Base-by-base conservation (phyloP, 1,140 invertebrate species). In the Ceratosolen fusciceps region DNA sequence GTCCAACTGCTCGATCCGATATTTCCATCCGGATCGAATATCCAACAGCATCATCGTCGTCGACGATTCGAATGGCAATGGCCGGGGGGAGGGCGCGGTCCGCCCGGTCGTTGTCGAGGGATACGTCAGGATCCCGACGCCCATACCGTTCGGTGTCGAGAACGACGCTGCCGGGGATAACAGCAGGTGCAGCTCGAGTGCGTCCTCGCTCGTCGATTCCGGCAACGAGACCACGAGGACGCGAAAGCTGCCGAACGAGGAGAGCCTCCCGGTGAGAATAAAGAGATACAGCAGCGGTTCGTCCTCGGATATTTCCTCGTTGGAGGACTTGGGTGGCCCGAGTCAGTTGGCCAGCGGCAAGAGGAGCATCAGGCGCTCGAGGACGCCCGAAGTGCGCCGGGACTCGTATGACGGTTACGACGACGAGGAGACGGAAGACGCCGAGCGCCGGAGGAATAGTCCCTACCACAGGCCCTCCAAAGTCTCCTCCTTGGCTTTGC, bases 111-210 rank as follows among this genome's bases (percentile, higher is more conserved):
- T 82, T 73, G 54, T 76, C 21, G 84, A 87, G 7, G 82, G 81
- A 10, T 89, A 88, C 43, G 85, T 89, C n/a, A 85, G 87, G 75
- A 10, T 88, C 21, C 87, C 88, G 0, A 88, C 87, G 0, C 86
- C 88, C 8, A 86, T 90, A 10, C 86, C 87, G 19, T 65, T 85
- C 31, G 80, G 74, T 16, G 31, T 83, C 7, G 83, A 83, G 0
- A 84, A 89, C 7, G 79, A 85, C n/a, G 24, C 83, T 8, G 84
- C 81, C 0, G 81, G 74, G 14, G 86, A 85, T 1, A n/a, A n/a
- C n/a, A n/a, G n/a, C n/a, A 83, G 77, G 0, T 87, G 86, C 0
- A 87, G 84, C 9, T 87, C 83, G 56, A 85, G 88, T 21, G 39
- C 84, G 4, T 85, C 84, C 0, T 83, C 80, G 0, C 83, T 82